A percentile compares a stretch with the other conserved stretches of the same genome.
Evolutionary conservation across 2,888 invertebrate species (phyloP).

Genomic region (Leucoptera coffeella): DNA sequence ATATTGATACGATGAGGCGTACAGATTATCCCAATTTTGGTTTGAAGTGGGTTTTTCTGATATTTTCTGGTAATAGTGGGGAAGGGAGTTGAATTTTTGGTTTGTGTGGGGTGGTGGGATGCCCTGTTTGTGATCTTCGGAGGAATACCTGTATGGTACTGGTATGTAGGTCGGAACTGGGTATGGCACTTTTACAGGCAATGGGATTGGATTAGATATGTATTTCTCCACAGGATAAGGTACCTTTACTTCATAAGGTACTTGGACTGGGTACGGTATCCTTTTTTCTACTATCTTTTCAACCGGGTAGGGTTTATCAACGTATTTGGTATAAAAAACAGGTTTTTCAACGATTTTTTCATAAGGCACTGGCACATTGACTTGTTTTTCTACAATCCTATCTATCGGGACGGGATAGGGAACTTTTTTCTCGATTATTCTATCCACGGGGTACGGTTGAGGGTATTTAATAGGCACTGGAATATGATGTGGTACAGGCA

Average conservation of each 20-base stretch:
- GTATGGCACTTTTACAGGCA: constrained; percentile 44
- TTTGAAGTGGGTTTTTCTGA: too few species aligned
- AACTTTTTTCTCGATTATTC: constrained; percentile 41
- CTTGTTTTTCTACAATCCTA: constrained; percentile 41
- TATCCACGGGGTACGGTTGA: constrained; percentile 44
- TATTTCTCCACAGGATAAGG: constrained; percentile 40
- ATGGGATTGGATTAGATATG: constrained; percentile 49
- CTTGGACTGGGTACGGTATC: constrained; percentile 36
- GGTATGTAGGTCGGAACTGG: constrained; percentile 25
- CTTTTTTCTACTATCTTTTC: constrained; percentile 47
- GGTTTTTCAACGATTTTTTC: constrained; percentile 53
- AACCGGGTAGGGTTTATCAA: constrained; percentile 39
- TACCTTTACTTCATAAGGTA: constrained; percentile 42
- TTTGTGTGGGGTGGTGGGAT: constrained; percentile 4
- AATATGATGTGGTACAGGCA: constrained; percentile 30
- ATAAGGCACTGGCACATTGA: constrained; percentile 7
- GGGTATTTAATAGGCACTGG: constrained; percentile 26
- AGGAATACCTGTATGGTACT: constrained; percentile 1
- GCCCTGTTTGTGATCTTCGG: constrained; percentile 11
- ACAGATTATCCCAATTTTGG: constrained; percentile 28
- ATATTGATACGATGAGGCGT: constrained; percentile 31
- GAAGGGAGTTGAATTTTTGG: constrained; percentile 4
- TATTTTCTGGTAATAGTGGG: too few species aligned
- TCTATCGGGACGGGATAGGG: constrained; percentile 36
- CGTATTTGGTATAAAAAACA: constrained; percentile 34